These are phyloP conservation scores for Squalus acanthias DNA, from an alignment of 2,797 vertebrate species.

Conservation along the genomic window DNA sequence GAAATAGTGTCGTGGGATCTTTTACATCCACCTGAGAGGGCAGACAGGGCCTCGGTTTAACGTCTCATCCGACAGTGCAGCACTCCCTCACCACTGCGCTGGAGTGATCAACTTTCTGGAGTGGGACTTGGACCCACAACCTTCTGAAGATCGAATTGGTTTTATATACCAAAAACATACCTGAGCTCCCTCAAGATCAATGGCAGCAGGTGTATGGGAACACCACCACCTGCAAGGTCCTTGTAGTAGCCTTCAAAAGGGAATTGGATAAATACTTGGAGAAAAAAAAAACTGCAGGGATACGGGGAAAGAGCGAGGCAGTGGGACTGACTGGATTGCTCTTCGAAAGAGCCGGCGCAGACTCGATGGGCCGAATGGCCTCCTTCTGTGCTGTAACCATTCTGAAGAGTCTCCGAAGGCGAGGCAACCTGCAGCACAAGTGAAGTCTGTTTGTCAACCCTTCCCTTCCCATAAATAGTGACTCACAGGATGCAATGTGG, in stretches of 20 bases:
- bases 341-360: too few relatives aligned
- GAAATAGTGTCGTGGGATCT: not conserved
- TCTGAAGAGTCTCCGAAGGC: too few relatives aligned
- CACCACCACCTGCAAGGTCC: not conserved
- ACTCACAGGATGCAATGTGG: constrained; percentile 31
- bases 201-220: not conserved
- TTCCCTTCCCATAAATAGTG: constrained; percentile 34
- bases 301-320: too few relatives aligned
- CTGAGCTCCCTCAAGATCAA: not conserved
- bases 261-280: too few relatives aligned
- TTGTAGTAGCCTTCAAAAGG: too few relatives aligned
- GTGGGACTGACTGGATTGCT: too few relatives aligned
- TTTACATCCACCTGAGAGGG: not conserved
- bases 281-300: too few relatives aligned
- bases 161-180: not conserved
- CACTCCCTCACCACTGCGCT: not conserved
- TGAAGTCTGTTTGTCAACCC: constrained; percentile 25
- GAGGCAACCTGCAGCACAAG: not conserved
- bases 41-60: not conserved
- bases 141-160: too few relatives aligned
- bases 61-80: not conserved
- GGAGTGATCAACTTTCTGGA: not conserved
- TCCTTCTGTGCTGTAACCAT: too few relatives aligned
- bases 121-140: not conserved
- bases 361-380: too few relatives aligned